phyloP scores from a whole-genome alignment of 2,113 vertebrate species.

The Erythrocercus mccallii region DNA sequence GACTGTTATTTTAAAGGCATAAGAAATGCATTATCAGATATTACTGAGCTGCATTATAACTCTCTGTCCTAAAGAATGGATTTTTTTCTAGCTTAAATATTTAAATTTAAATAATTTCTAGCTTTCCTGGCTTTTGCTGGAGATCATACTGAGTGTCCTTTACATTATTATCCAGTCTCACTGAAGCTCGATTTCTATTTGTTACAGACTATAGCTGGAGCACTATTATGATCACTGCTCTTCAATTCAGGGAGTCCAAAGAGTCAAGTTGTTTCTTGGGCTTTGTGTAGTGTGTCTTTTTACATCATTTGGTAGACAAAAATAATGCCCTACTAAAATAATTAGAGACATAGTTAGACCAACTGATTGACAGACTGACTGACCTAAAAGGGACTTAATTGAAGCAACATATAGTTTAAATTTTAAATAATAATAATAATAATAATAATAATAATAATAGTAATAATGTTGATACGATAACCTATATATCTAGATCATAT shows the following conservation, averaged over 20 bases:
- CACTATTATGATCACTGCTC: background rate
- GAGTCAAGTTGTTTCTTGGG: background rate
- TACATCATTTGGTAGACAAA: background rate
- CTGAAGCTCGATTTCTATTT: rapidly evolving
- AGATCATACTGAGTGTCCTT: background rate
- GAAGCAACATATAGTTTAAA: background rate
- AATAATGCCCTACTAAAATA: background rate
- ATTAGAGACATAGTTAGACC: background rate
- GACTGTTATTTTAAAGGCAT: background rate
- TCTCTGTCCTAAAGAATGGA: background rate
- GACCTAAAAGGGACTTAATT: background rate
- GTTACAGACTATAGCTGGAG: background rate
- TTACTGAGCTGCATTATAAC: background rate
- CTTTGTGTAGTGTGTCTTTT: background rate
- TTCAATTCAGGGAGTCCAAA: background rate
- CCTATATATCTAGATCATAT: background rate
- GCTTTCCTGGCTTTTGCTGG: background rate
- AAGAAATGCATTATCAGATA: background rate
- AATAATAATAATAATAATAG: background rate
- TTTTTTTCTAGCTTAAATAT: background rate
- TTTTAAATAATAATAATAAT: background rate
- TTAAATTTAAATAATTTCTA: too few relatives aligned
- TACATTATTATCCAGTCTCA: background rate
- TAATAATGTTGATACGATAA: background rate
- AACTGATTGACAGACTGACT: background rate